Evolutionary conservation across 92 coral and sea anemone genomes (phyloP), one percentile per base, ranked within the genome.

Genomic region (Diadumene lineata): DNA sequence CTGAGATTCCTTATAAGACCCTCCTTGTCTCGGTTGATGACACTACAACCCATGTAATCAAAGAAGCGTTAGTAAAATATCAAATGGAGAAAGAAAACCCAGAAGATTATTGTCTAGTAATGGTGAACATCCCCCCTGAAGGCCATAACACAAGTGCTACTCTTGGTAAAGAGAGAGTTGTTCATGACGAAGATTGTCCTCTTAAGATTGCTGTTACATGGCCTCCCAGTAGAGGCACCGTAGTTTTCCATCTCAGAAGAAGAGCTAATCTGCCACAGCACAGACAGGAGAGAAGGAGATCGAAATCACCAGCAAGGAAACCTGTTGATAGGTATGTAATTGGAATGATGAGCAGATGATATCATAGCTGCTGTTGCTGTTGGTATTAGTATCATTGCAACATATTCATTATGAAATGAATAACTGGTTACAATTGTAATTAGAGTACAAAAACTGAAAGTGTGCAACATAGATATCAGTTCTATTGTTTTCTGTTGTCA

Each of bases 1-100:
- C 97, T 1, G 97, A 96, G 68, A 96, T 89, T 22, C 99, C 99
- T 0, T 96, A 96, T 62, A 96, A 96, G 74, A 96, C 99, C 24
- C 85, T 96, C 17, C 79, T 96, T 66, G 92, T 92, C 29, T 85
- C 96, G 21, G 94, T 87, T 79, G 90, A 89, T 75, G 97, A 88
- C 68, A 80, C 96, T 3, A 90, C 99, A 10, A 79, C 92, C 15
- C 66, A 79, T 74, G 92, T 96, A 7, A 87, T 96, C 34, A 96
- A 89, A 58, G 93, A 88, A 50, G 97, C 99, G 7, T 64, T 96
- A 64, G 89, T 92, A 34, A 96, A 96, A 61, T 96, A 96, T 75
- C 89, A 89, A 51, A 88, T 96, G 86, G 92, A 88, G 50, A 83
- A 85, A 43, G 99, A 96, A 56, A 92, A 96, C 23, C 93, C 97